These are phyloP conservation scores for Pseudochirops cupreus DNA, from an alignment of 2,797 vertebrate species.

Conservation along the genomic window DNA sequence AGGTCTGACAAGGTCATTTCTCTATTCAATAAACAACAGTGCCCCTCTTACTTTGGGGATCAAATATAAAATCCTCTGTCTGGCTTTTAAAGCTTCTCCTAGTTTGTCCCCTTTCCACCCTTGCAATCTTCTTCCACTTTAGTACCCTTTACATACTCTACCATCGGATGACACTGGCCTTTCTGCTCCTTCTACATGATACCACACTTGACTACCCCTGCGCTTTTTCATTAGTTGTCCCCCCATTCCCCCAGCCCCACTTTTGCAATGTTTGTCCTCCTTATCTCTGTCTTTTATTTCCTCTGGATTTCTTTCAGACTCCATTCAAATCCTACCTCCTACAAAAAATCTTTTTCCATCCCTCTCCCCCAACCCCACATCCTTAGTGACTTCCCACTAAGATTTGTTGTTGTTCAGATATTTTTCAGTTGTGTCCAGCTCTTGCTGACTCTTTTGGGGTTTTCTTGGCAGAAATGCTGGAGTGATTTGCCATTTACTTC, in stretches of 20 bases:
- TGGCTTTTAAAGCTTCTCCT: not conserved
- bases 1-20: not conserved
- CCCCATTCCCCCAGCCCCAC: not conserved
- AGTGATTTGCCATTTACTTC: not conserved
- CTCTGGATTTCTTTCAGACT: not conserved
- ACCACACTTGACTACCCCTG: not conserved
- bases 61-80: not conserved
- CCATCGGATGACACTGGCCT: not conserved
- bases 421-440: not conserved
- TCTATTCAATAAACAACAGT: not conserved
- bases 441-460: not conserved
- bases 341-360: not conserved
- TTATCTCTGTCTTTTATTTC: not conserved
- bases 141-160: not conserved
- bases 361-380: not conserved
- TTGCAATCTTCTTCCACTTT: not conserved
- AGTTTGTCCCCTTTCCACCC: not conserved
- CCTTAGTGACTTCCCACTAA: not conserved
- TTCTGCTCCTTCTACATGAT: not conserved
- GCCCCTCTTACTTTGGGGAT: not conserved
- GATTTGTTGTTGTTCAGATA: not conserved
- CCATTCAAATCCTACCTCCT: not conserved
- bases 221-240: not conserved
- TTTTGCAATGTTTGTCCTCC: not conserved
- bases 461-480: not conserved